These are phyloP conservation scores for Lasiurus borealis DNA, from an alignment of 2,113 vertebrate genomes.

Conservation along the genomic window DNA sequence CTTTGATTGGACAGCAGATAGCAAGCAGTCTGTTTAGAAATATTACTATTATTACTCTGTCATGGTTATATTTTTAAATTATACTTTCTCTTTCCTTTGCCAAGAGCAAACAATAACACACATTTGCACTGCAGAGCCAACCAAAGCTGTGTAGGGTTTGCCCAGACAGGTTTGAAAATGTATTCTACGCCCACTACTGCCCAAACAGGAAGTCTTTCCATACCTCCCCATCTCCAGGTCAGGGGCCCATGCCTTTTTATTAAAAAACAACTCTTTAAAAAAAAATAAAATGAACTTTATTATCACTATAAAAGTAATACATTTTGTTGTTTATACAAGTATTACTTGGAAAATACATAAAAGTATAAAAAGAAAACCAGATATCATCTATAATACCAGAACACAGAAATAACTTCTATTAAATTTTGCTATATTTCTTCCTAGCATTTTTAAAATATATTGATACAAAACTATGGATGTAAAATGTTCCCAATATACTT, in stretches of 20 bases:
- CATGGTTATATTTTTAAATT: conserved; percentile 56
- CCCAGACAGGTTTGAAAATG: conserved; percentile 2
- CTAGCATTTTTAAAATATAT: conserved; percentile 45
- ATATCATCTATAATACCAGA: conserved; percentile 36
- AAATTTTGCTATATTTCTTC: conserved; percentile 56
- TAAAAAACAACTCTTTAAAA: background rate
- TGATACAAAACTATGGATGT: conserved; percentile 76
- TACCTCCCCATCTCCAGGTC: background rate
- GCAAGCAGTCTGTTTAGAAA: conserved; percentile 31
- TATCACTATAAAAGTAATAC: conserved; percentile 52
- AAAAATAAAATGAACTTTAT: conserved; percentile 73
- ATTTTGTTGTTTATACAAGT: conserved; percentile 62
- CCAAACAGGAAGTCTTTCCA: conserved; percentile 16
- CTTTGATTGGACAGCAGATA: conserved; percentile 57
- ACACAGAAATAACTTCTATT: conserved; percentile 22
- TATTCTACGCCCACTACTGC: background rate
- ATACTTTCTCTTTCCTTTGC: conserved; percentile 63
- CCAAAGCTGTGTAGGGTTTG: background rate
- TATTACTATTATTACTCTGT: conserved; percentile 41
- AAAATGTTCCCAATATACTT: conserved; percentile 73
- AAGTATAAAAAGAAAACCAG: conserved; percentile 59
- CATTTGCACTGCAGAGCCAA: conserved; percentile 1
- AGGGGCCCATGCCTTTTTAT: background rate
- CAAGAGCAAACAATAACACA: conserved; percentile 63
- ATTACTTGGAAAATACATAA: conserved; percentile 62